Evolutionary conservation across 2,113 vertebrate genomes (phyloP).

Genomic region (Tragulus kanchil): DNA sequence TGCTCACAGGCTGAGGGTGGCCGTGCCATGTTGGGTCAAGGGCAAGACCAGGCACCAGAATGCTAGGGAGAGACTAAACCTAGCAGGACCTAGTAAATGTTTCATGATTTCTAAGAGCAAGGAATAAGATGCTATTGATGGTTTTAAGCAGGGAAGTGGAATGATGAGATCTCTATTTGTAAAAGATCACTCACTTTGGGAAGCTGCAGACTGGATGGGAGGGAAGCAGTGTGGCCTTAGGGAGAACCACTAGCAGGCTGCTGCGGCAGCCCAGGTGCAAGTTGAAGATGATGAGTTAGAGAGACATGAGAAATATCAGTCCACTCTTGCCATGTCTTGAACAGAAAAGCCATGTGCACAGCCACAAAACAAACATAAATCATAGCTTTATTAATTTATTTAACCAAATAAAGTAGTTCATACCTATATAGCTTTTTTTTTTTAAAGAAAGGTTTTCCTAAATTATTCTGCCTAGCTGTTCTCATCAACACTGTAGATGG

Average conservation of each 20-base stretch:
- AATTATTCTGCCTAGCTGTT: neutral
- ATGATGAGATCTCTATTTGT: neutral
- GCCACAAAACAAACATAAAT: neutral
- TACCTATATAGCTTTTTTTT: neutral
- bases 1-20: neutral
- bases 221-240: neutral
- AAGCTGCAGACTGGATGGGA: neutral
- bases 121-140: neutral
- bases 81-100: neutral
- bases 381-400: neutral
- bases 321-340: neutral
- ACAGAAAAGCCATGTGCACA: neutral
- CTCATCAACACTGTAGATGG: neutral
- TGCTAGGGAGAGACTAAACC: neutral
- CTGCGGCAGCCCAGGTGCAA: neutral
- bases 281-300: neutral
- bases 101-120: neutral
- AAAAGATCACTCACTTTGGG: neutral
- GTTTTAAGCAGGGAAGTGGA: neutral
- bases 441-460: neutral
- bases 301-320: neutral
- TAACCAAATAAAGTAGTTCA: constrained; percentile 28
- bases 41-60: neutral
- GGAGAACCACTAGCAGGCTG: neutral
- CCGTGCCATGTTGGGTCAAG: neutral